Conservation (phyloP, 2,888 invertebrate genomes). For the Endomychus coccineus region DNA sequence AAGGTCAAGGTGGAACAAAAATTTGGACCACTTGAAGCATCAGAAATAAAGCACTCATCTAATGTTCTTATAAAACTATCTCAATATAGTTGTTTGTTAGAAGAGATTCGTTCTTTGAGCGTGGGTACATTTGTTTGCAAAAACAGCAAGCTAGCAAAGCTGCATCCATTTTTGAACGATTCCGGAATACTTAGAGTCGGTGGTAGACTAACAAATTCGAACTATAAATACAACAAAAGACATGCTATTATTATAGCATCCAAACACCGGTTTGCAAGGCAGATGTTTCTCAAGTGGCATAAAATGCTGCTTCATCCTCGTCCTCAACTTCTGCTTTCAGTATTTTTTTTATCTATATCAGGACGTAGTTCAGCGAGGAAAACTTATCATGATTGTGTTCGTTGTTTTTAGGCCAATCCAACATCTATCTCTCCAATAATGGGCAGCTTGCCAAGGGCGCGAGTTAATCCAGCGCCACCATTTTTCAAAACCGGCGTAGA, state of each 20-base stretch:
- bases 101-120: conserved; percentile 2
- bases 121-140: not conserved
- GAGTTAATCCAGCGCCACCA: conserved; percentile 10
- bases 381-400: conserved; percentile 14
- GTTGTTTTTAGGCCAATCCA: conserved; percentile 16
- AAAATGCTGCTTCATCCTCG: conserved; percentile 15
- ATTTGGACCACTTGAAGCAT: not conserved
- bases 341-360: conserved; percentile 15
- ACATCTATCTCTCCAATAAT: conserved; percentile 12
- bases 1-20: not conserved
- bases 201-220: conserved; percentile 14
- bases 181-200: conserved; percentile 14
- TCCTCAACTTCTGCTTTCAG: conserved; percentile 15
- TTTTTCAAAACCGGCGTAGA: conserved; percentile 18
- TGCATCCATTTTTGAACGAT: conserved; percentile 14
- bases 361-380: conserved; percentile 15
- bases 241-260: conserved; percentile 17
- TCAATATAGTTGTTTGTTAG: not conserved
- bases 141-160: not conserved
- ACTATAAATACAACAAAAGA: conserved; percentile 15
- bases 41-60: conserved; percentile 5
- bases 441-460: conserved; percentile 15
- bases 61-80: not conserved
- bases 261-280: conserved; percentile 15
- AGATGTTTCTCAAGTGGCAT: conserved; percentile 15